Conservation (phyloP, 1,140 invertebrate genomes). For the Liolophura sinensis region DNA sequence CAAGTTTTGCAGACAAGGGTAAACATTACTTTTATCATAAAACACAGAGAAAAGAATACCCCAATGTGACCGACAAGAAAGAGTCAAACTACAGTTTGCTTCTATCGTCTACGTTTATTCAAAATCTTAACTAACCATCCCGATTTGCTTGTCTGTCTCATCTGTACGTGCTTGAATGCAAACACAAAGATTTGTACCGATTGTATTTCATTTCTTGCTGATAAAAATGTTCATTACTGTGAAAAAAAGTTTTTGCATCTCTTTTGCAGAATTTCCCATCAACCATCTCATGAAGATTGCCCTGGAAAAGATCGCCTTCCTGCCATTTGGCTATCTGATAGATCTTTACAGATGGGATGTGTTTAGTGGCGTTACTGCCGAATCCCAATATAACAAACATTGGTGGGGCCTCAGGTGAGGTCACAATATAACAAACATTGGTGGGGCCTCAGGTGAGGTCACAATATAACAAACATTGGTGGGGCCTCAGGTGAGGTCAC, state of each 20-base stretch:
- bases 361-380: conserved; percentile 70
- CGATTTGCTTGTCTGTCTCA: too few relatives aligned
- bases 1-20: conserved; percentile 57
- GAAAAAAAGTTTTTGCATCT: conserved; percentile 39
- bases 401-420: conserved; percentile 62
- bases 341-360: conserved; percentile 88
- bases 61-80: too few relatives aligned
- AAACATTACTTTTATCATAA: too few relatives aligned
- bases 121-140: too few relatives aligned
- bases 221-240: conserved; percentile 78
- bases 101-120: too few relatives aligned
- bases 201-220: conserved; percentile 58
- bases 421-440: conserved; percentile 45
- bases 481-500: too few relatives aligned
- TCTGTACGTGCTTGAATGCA: too few relatives aligned
- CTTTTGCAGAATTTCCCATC: conserved; percentile 42
- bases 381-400: conserved; percentile 38
- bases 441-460: neutral
- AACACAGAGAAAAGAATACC: too few relatives aligned
- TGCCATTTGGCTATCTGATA: conserved; percentile 85
- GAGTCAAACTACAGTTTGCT: too few relatives aligned
- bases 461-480: neutral
- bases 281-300: conserved; percentile 66
- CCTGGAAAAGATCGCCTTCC: conserved; percentile 85
- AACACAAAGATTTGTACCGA: too few relatives aligned